Percentiles rank a stretch among this genome's conserved stretches.
phyloP scores from a whole-genome alignment of 2,113 vertebrate genomes.

The Arenaria interpres region DNA sequence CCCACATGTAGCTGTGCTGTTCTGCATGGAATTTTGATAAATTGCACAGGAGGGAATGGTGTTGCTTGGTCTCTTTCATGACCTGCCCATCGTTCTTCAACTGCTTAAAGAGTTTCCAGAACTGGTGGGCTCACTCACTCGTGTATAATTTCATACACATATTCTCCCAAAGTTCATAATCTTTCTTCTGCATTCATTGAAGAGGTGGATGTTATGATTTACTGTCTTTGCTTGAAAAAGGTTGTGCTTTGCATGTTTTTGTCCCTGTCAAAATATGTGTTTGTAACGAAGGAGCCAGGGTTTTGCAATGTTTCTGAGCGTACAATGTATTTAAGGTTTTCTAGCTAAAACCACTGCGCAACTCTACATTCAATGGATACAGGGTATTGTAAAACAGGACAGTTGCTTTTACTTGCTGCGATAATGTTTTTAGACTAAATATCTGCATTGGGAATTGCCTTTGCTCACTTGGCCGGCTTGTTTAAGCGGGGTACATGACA shows the following conservation, averaged over 20 bases:
- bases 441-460: neutral
- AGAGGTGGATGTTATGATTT: neutral
- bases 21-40: neutral
- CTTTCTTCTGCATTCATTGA: neutral
- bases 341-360: neutral
- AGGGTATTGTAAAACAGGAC: neutral
- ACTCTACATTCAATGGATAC: neutral
- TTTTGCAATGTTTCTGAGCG: neutral
- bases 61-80: neutral
- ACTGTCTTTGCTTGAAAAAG: neutral
- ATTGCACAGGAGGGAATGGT: neutral
- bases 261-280: neutral
- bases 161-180: neutral
- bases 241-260: neutral
- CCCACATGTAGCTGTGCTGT: neutral
- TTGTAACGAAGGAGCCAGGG: neutral
- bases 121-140: rapidly evolving
- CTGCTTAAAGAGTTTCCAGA: neutral
- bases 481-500: neutral
- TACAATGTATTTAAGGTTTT: neutral
- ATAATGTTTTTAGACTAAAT: neutral
- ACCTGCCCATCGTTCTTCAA: neutral
- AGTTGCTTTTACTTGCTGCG: neutral
- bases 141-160: neutral
- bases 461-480: neutral